A percentile compares a stretch with the other conserved stretches of the same genome.
Conservation (phyloP, 2,797 vertebrate species). For the Cryptoblepharus egeriae region DNA sequence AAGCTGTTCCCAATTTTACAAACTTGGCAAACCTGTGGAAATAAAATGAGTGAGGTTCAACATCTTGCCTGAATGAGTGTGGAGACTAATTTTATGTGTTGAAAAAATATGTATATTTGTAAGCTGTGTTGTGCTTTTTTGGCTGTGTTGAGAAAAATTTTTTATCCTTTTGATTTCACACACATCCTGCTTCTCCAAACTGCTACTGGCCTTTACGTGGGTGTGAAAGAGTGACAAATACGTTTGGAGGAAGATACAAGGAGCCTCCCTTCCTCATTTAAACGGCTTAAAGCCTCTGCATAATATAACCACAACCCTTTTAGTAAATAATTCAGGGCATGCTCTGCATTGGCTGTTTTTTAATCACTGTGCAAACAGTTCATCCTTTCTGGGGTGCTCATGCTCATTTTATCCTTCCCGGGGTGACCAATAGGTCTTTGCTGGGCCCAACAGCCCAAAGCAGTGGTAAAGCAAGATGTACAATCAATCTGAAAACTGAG, state of each 20-base stretch:
- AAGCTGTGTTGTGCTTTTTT: not conserved
- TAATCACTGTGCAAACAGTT: not conserved
- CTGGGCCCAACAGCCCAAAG: not conserved
- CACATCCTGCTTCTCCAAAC: not conserved
- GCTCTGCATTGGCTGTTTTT: not conserved
- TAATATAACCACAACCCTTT: not conserved
- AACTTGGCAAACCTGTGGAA: not conserved
- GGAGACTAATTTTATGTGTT: not conserved
- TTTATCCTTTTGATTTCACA: not conserved
- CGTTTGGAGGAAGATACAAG: not conserved
- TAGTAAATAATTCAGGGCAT: not conserved
- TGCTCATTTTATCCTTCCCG: not conserved
- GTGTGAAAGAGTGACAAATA: not conserved
- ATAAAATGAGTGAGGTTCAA: not conserved
- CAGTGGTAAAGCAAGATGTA: not conserved
- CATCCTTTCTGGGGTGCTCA: not conserved
- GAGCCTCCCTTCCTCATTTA: not conserved
- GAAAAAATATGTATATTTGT: not conserved
- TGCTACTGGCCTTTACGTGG: not conserved
- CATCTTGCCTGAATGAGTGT: not conserved
- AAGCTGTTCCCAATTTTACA: not conserved
- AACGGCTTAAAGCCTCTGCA: not conserved
- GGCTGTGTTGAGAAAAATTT: not conserved
- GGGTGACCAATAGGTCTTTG: not conserved
- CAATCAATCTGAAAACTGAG: not conserved